Conservation (phyloP, 2,113 vertebrate species). For the Triplophysa dalaica region DNA sequence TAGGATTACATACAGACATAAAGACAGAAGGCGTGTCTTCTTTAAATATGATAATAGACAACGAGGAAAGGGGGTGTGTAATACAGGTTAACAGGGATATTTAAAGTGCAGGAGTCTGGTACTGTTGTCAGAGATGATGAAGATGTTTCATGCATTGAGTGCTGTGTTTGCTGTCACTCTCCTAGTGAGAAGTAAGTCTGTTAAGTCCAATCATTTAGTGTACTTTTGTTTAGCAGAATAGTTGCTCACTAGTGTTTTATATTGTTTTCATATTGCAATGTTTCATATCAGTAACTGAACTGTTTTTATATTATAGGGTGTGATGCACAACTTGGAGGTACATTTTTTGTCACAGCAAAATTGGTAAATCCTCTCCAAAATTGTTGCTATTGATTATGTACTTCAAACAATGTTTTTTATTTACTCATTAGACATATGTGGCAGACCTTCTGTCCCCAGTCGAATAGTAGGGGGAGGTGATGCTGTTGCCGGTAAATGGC, state of each 20-base stretch:
- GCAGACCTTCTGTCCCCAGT: constrained; percentile 55
- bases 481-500: constrained; percentile 65
- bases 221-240: too few species aligned
- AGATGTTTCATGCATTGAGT: neutral
- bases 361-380: neutral
- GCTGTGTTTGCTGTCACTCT: neutral
- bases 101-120: neutral
- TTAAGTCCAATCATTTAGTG: too few species aligned
- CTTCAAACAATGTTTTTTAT: neutral
- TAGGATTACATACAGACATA: neutral
- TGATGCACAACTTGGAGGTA: constrained; percentile 30
- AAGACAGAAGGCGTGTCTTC: neutral
- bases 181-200: neutral
- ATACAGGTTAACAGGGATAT: neutral
- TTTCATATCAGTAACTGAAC: too few species aligned
- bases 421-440: constrained; percentile 67
- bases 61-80: neutral
- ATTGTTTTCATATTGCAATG: too few species aligned
- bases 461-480: constrained; percentile 72
- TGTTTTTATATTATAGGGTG: constrained; percentile 31
- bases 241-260: too few species aligned
- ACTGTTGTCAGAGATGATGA: neutral
- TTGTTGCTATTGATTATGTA: neutral
- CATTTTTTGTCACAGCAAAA: neutral
- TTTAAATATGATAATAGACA: neutral